Conservation (phyloP, 2,888 invertebrate genomes). For the Pinctada fucata region DNA sequence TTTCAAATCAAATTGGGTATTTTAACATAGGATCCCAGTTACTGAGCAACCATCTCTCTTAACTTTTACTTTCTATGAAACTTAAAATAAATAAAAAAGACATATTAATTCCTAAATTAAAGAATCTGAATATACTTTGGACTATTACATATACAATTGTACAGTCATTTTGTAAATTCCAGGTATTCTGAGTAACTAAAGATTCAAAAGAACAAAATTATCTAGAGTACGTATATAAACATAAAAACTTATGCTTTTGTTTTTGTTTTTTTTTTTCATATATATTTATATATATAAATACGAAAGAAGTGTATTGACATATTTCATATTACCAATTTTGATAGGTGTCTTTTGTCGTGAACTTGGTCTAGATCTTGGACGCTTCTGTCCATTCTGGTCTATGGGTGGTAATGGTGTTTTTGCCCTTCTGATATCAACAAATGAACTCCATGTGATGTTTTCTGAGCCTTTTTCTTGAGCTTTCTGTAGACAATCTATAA, state of each 20-base stretch:
- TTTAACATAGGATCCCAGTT: too few relatives aligned
- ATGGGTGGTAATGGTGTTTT: conserved; percentile 74
- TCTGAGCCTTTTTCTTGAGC: conserved; percentile 69
- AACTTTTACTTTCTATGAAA: too few relatives aligned
- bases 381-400: conserved; percentile 56
- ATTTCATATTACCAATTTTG: conserved; percentile 43
- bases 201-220: too few relatives aligned
- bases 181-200: too few relatives aligned
- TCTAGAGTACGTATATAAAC: neutral
- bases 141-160: too few relatives aligned
- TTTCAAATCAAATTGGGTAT: too few relatives aligned
- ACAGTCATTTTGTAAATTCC: too few relatives aligned
- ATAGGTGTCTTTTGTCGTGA: conserved; percentile 50
- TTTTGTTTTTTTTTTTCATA: neutral
- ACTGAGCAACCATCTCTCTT: too few relatives aligned
- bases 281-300: neutral
- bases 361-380: conserved; percentile 52
- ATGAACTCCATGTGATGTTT: conserved; percentile 73
- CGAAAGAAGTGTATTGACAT: neutral
- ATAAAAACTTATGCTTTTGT: neutral
- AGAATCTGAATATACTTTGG: too few relatives aligned
- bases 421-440: conserved; percentile 70
- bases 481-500: conserved; percentile 72
- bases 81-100: too few relatives aligned
- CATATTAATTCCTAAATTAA: too few relatives aligned